A percentile compares a stretch with the other conserved stretches of the same genome.
These are phyloP conservation scores for Anarrhichthys ocellatus DNA, from an alignment of 2,113 vertebrate genomes.

Conservation along the genomic window DNA sequence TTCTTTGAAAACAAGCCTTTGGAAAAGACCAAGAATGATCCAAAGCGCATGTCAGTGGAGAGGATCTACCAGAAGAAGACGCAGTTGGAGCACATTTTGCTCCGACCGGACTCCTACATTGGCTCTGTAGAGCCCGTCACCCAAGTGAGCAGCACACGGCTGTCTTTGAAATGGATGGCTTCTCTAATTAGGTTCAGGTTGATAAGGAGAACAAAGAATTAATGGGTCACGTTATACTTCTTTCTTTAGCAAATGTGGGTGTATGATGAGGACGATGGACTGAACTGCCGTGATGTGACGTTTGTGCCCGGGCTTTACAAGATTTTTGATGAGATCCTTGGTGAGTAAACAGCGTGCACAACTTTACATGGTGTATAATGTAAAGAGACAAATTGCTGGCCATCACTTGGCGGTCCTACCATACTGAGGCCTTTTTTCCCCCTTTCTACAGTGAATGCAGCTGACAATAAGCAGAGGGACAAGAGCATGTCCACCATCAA, in stretches of 20 bases:
- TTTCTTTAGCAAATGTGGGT: slow-evolving; percentile 96
- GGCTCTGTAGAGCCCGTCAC: slow-evolving; percentile 95
- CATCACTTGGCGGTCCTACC: background rate
- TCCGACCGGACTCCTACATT: slow-evolving; percentile 97
- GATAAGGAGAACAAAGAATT: background rate
- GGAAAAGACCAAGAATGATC: slow-evolving; percentile 86
- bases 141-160: slow-evolving; percentile 83
- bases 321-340: slow-evolving; percentile 99
- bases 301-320: slow-evolving; percentile 99
- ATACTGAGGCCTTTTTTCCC: background rate
- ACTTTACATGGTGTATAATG: background rate
- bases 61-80: slow-evolving; percentile 99
- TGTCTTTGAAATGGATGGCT: background rate
- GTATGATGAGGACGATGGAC: slow-evolving; percentile 89
- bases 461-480: slow-evolving; percentile 98
- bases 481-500: slow-evolving; percentile 95
- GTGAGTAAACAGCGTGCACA: slow-evolving; percentile 78
- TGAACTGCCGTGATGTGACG: slow-evolving; percentile 93
- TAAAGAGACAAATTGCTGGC: background rate
- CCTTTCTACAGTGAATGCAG: slow-evolving; percentile 89
- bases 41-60: slow-evolving; percentile 90
- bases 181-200: background rate
- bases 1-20: slow-evolving; percentile 85
- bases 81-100: slow-evolving; percentile 97
- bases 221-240: slow-evolving; percentile 7